Base-by-base conservation (phyloP, 2,797 vertebrate genomes). In the Catamblyrhynchus diadema region DNA sequence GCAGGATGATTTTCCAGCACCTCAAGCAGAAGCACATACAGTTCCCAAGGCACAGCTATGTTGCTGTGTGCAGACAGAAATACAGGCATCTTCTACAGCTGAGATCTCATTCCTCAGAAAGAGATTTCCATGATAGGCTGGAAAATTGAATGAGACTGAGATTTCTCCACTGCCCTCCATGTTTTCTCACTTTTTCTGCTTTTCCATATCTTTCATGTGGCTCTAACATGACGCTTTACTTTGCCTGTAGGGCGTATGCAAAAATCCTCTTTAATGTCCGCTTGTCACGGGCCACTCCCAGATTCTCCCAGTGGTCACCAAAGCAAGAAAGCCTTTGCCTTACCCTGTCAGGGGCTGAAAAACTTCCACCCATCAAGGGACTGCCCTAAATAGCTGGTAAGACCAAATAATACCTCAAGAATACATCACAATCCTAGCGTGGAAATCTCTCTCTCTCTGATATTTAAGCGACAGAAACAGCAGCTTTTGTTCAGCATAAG, bases 371-470 rank as follows among this genome's bases (percentile, higher is more conserved):
- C 21, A 22, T 25, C 48, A 78, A 53, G 21, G 30, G 9, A 24
- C 44, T 56, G n/a, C 20, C 33, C 37, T 50, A 39, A 47, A 9
- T 1, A 65, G 33, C 44, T 72, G 21, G 2, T 10, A 24, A 35
- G 8, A 75, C 14, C 7, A 24, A 92, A 35, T 6, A 48, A 41
- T 3, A 21, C 37, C 73, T 66, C 42, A 39, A 56, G 9, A 69
- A 67, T 1, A 15, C 25, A 24, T 32, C 32, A 10, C 14, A 54
- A 57, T 5, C 8, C 24, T 23, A 14, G 19, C 0, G 1, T 16
- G 33, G 50, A 84, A 75, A 59, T 21, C 16, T 1, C 32, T n/a
- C 32, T 35, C 20, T 60, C 44, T 53, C 59, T 35, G 56, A 77
- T 11, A 27, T 0, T 1, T 12, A 42, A 69, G n/a, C 3, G 41